These are phyloP conservation scores for Platyscapa corneri DNA, from an alignment of 1,140 invertebrate genomes.

Conservation along the genomic window DNA sequence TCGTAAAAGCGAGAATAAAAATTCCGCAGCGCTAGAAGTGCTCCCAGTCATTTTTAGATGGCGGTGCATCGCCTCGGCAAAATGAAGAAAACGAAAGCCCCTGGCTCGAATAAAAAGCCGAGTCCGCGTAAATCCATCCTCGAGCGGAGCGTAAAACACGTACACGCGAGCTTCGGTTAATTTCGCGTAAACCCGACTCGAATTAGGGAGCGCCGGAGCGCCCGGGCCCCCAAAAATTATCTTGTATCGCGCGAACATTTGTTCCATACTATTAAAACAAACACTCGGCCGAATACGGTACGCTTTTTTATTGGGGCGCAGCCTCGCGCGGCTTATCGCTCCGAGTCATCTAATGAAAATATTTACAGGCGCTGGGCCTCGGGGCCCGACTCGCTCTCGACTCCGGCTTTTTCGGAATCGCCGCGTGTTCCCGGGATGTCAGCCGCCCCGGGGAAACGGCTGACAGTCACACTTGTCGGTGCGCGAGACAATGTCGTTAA, in stretches of 20 bases:
- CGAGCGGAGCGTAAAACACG: not conserved
- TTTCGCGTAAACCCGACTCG: conserved; percentile 8
- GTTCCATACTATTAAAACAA: conserved; percentile 29
- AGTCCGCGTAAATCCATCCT: not conserved
- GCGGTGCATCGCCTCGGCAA: not conserved
- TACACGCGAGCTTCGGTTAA: not conserved
- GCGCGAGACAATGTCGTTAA: conserved; percentile 12
- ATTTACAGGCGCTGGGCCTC: not conserved
- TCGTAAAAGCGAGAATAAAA: not conserved
- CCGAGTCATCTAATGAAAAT: conserved; percentile 12
- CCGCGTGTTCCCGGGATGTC: not conserved
- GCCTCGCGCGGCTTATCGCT: not conserved
- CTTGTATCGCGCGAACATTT: conserved; percentile 22
- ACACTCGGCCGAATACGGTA: not conserved
- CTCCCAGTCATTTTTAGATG: not conserved
- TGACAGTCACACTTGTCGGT: not conserved
- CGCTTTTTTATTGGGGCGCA: conserved; percentile 1
- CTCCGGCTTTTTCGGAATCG: not conserved
- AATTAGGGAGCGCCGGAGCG: not conserved
- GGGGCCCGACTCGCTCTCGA: not conserved
- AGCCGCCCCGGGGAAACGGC: not conserved
- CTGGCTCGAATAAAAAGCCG: not conserved
- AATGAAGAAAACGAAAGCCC: not conserved
- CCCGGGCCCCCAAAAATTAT: not conserved
- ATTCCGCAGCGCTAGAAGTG: not conserved